Base-by-base conservation (phyloP, 2,113 vertebrate genomes). In the Rana temporaria region DNA sequence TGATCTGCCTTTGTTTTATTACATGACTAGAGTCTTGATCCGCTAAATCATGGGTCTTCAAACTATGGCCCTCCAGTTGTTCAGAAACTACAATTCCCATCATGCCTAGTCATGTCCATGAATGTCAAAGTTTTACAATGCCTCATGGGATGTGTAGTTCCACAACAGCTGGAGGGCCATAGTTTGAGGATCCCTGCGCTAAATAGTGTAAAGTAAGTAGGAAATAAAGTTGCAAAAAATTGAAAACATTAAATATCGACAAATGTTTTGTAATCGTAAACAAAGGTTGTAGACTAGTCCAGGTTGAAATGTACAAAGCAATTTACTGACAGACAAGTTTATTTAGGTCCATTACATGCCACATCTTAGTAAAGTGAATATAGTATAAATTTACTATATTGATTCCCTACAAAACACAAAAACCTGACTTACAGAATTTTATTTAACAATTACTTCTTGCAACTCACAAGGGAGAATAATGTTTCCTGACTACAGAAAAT, bases 381-480 rank as follows among this genome's bases (percentile, higher is more conserved):
- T 34, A 60, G 16, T 62, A 57, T 75, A 75, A 8, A 75, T 62
- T 75, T 75, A 62, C n/a, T 62, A 42, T 60, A 75, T 75, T 62
- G 72, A 75, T 34, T 62, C 18, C n/a, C 20, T 62, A 11, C 32
- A 42, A 62, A 60, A 62, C 57, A 62, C 56, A 60, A 75, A 75
- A 60, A 74, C 30, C 6, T 42, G 57, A 19, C 30, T 59, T 20
- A 34, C 19, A 60, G 30, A 74, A 59, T 38, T 59, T 34, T 16
- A 59, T 19, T 34, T 75, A 20, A 75, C 56, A 75, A 62, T 75
- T 42, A 75, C 60, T 59, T 75, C 56, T 62, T n/a, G 34, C 72
- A 73, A 57, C 24, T 57, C 52, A 73, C 24, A 2, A 20, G 55
- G 57, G 56, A 62, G 34, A 62, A 62, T 75, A 60, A 75, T 24